Evolutionary conservation across 2,113 vertebrate genomes (phyloP).

Genomic region (Equus przewalskii): DNA sequence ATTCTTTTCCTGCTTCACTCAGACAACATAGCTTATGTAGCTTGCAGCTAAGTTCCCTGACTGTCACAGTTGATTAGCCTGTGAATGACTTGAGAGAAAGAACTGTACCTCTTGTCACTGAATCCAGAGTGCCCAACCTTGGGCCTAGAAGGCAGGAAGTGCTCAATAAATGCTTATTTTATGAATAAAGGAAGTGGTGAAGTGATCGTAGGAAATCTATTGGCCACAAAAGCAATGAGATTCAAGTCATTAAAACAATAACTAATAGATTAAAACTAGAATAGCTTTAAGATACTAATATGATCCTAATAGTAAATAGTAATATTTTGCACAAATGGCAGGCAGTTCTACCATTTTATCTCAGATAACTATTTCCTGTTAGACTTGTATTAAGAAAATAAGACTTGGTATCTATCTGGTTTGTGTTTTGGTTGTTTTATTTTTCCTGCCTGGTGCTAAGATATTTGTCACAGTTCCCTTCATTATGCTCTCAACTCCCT

Average conservation of each 20-base stretch:
- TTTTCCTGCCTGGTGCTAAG: background rate
- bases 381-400: constrained; percentile 31
- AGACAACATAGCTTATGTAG: background rate
- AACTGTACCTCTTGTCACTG: background rate
- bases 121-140: background rate
- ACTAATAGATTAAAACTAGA: constrained; percentile 25
- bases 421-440: background rate
- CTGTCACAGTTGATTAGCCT: background rate
- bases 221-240: background rate
- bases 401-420: background rate
- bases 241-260: constrained; percentile 6
- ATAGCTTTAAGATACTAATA: constrained; percentile 21
- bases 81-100: background rate
- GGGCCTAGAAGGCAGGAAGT: background rate
- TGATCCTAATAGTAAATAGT: background rate
- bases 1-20: background rate
- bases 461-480: background rate
- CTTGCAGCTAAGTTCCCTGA: background rate
- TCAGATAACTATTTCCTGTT: background rate
- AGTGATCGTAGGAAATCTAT: background rate
- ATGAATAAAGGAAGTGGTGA: background rate
- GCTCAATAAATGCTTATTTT: background rate
- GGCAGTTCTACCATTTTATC: background rate
- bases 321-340: background rate
- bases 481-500: background rate